phyloP scores from a whole-genome alignment of 2,888 invertebrate species.

The Eubasilissa splendida region DNA sequence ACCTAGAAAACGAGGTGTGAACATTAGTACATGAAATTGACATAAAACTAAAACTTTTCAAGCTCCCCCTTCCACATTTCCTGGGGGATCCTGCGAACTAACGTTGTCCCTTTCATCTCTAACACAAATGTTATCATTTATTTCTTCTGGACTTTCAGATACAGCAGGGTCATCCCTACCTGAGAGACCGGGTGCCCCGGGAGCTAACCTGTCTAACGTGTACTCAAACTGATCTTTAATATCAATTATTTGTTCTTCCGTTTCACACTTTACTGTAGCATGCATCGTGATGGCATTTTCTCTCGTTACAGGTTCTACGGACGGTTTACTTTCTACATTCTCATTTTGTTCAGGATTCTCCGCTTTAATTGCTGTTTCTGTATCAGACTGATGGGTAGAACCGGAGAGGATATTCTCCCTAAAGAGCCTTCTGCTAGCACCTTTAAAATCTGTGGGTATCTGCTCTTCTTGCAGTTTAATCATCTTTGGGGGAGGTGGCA shows the following conservation, averaged over 20 bases:
- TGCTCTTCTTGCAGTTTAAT: conserved; percentile 11
- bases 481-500: conserved; percentile 9
- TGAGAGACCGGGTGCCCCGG: conserved; percentile 1
- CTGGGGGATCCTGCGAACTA: conserved; percentile 17
- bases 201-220: conserved; percentile 13
- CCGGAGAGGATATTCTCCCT: conserved; percentile 9
- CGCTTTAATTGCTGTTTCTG: neutral
- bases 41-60: conserved; percentile 23
- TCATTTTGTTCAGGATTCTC: conserved; percentile 5
- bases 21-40: conserved; percentile 26
- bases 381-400: neutral
- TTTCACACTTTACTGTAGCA: conserved; percentile 18
- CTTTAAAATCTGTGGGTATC: conserved; percentile 36
- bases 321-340: conserved; percentile 9
- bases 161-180: neutral
- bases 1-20: conserved; percentile 16
- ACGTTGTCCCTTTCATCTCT: conserved; percentile 6
- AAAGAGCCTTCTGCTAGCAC: conserved; percentile 39
- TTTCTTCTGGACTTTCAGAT: neutral
- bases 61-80: conserved; percentile 39
- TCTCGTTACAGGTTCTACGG: conserved; percentile 6
- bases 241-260: neutral
- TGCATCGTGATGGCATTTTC: neutral
- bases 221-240: conserved; percentile 1
- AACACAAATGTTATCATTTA: neutral